Base-by-base conservation (phyloP, 2,113 vertebrate genomes). In the Vimba vimba region DNA sequence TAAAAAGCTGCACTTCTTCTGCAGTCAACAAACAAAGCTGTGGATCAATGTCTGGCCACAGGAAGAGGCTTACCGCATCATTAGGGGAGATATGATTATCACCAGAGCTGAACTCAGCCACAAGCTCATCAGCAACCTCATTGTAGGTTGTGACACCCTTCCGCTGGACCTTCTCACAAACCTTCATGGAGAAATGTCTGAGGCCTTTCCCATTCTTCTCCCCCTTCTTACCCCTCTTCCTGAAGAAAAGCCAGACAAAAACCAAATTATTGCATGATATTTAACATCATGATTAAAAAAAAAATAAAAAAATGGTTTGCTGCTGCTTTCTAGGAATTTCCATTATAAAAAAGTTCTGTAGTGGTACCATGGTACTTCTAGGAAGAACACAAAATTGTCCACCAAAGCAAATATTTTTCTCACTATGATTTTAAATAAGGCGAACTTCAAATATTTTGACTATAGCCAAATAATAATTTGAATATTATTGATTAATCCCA, bases 161-260 rank as follows among this genome's bases (percentile, higher is more conserved):
- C 89, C 96, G 95, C 94, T 99, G 98, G 89, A 99, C 98, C 92
- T 99, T 99, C 93, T 99, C 98, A 68, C 98, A 99, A 88, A 99
- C 98, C 93, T 99, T 99, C 98, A 99, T 99, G 88, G 98, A 99
- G 93, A 99, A 99, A 93, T 99, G 98, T 86, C 98, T 94, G 88
- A 99, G 94, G 84, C 98, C 98, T 90, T 99, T 99, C 55, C 98
- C 98, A 91, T 98, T 97, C 94, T 99, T 99, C 92, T 99, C 98
- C n/a, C 98, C 98, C 90, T 99, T 99, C 92, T 98, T 96, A 88
- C 96, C 97, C 75, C 97, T 96, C 85, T 99, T 99, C 90, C 98
- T 99, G 90, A 88, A 74, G 85, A 90, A n/a, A 89, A 19, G 23
- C 3, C 59, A 1, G 39, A 87, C 45, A 84, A 85, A 6, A 83